Evolutionary conservation across 30 jellyfish, hydroid and myxozoan species (phyloP), one percentile per base, ranked within the genome.

Genomic region (Hydractinia symbiolongicarpus): DNA sequence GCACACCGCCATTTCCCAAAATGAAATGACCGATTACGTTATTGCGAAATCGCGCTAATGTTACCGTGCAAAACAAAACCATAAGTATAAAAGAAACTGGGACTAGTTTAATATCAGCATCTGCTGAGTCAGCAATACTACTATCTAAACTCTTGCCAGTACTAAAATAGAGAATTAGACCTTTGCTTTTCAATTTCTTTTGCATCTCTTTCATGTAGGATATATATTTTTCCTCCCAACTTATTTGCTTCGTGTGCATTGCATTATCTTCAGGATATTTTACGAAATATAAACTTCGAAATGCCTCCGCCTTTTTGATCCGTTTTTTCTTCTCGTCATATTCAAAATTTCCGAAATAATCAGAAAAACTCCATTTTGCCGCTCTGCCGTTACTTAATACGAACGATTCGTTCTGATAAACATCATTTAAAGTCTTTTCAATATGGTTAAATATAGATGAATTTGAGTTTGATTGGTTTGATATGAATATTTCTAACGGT

Each of bases 141-240:
- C 84, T 95, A 51, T 93, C 98, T 20, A 93, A 74, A 81, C 98
- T 88, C 53, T 86, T 73, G 55, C 85, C 84, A 19, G 98, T 87
- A 52, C 79, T 88, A 76, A 72, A 93, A 30, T 76, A 79, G 69
- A 93, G 14, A 5, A 68, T 71, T 7, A 87, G 67, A 5, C 95
- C 91, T 52, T 55, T 49, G 16, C 57, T 64, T 14, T 77, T 73
- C 13, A 87, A 71, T 8, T 19, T 19, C 55, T 55, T 51, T 66
- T 84, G 83, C 62, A 74, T 80, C 19, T 50, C 53, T 14, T 75
- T 20, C 6, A 93, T 58, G 55, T 61, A 72, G 19, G 73, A 57
- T 54, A 76, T 78, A 61, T 77, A 93, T 10, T 76, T 53, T 62
- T 75, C 86, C 57, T 93, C 98, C 95, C 95, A 93, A 5, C 61